Base-by-base conservation (phyloP, 2,113 vertebrate genomes). In the Saguinus imperator region DNA sequence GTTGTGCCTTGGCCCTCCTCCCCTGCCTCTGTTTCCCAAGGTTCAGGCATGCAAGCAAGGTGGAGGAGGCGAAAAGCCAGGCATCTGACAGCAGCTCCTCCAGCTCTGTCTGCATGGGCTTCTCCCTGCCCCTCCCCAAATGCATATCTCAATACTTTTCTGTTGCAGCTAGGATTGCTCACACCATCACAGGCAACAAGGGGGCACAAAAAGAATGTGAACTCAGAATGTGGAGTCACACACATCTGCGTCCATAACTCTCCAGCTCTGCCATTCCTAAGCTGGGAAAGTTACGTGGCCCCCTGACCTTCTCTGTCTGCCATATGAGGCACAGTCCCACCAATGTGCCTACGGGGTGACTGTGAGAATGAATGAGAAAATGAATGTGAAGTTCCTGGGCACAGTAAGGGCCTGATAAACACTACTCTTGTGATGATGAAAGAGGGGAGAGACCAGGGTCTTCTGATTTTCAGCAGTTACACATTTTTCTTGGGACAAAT, bases 321-420 rank as follows among this genome's bases (percentile, higher is more conserved):
- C 48, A 4, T 3, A 17, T 2, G 52, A 55, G 8, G 58, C 45
- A 29, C 11, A 9, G 0, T 48, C 58, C 21, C 52, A 64, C 23
- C 81, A 2, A 0, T 50, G 14, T 7, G 68, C 45, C 76, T 32
- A 0, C 0, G 8, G 35, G 27, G 16, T 11, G 23, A 25, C 25
- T 3, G 1, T 1, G 20, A 61, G 50, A 21, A 40, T 0, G 1
- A 4, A 23, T 0, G 37, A 70, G 72, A 32, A 43, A 12, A 25
- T 0, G 21, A 3, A 29, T 0, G 17, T 0, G 45, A n/a, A 23
- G 48, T 1, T 17, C 45, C 64, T 10, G 48, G 17, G 57, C 9
- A 4, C 29, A 1, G 37, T 8, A 3, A 37, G 57, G 55, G 43
- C 37, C 4, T 35, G 40, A 66, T 6, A 17, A 3, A 57, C 2